Evolutionary conservation across 2,888 invertebrate species (phyloP), one percentile per base, ranked within the genome.

Genomic region (Scaptodrosophila latifasciaeformis): DNA sequence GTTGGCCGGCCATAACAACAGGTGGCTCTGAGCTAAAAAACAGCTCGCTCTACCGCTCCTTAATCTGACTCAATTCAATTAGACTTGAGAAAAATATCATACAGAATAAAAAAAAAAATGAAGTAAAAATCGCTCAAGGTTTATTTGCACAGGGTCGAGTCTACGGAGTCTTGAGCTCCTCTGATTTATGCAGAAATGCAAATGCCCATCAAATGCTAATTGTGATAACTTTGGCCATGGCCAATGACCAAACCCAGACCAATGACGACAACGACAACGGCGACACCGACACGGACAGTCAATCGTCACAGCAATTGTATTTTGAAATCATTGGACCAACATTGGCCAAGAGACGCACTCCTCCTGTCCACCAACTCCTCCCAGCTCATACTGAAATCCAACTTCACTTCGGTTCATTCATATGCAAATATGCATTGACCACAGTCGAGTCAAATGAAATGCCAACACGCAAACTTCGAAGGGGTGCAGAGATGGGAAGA

Each of bases 191-290:
- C 78, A 48, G 27, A 65, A 70, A 72, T 75, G 72, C 68, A 77
- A 77, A 70, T 77, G 60, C 65, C 65, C 72, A 72, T 72, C 75
- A 79, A 76, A 76, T 76, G 80, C 80, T 75, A 79, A 79, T 75
- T 75, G 77, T 74, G 70, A 63, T 60, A 56, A 69, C 61, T 76
- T 12, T 31, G 31, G 31, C 31, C 31, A 10, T 24, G 49, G 49
- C 31, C 49, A 49, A 29, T 49, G 49, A 37, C 37, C 47, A 39
- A 18, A 37, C 17, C 2, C 18, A 10, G 10, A 5, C 24, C 24
- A 24, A 7, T 24, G 24, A 7, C 24, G 24, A 7, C 24, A 7
- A 24, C n/a, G n/a, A n/a, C n/a, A n/a, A n/a, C n/a, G 24, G 24
- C 24, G 7, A 3, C 34, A 6, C n/a, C 34, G 34, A 34, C 34